Evolutionary conservation across 1,140 invertebrate genomes (phyloP).

Genomic region (Brachionus manjavacas): DNA sequence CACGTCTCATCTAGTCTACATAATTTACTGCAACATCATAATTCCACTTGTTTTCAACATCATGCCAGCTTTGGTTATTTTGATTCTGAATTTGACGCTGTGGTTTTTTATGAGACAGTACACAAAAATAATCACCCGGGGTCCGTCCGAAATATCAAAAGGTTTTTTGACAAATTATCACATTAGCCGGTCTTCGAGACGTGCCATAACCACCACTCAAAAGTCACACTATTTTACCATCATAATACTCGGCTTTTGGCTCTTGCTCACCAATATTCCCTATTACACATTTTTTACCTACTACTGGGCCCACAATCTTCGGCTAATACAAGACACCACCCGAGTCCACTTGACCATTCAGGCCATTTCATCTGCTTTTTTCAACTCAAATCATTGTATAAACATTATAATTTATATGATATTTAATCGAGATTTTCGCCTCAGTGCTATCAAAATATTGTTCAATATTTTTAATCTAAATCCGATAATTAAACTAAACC

Average conservation of each 20-base stretch:
- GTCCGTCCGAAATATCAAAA: not conserved
- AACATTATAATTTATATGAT: constrained; percentile 30
- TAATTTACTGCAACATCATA: constrained; percentile 29
- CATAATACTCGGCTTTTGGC: constrained; percentile 29
- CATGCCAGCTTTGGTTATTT: not conserved
- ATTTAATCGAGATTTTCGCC: constrained; percentile 21
- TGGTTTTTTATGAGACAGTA: constrained; percentile 39
- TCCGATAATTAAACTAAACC: constrained; percentile 2
- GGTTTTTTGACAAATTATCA: not conserved
- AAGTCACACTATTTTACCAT: constrained; percentile 39
- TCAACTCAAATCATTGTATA: constrained; percentile 37
- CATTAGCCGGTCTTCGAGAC: not conserved
- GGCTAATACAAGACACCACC: not conserved
- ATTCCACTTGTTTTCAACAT: constrained; percentile 28
- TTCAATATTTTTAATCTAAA: constrained; percentile 33
- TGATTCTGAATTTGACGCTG: constrained; percentile 1
- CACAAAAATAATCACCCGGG: not conserved
- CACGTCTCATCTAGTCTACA: not conserved
- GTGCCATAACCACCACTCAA: constrained; percentile 2
- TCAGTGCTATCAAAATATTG: not conserved
- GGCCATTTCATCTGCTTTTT: constrained; percentile 29
- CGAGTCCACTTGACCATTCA: constrained; percentile 16
- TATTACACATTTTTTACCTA: constrained; percentile 32
- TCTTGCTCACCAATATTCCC: constrained; percentile 13
- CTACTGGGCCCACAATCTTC: constrained; percentile 8